These are phyloP conservation scores for Saturnia pavonia DNA, from an alignment of 2,888 invertebrate species.

Conservation along the genomic window DNA sequence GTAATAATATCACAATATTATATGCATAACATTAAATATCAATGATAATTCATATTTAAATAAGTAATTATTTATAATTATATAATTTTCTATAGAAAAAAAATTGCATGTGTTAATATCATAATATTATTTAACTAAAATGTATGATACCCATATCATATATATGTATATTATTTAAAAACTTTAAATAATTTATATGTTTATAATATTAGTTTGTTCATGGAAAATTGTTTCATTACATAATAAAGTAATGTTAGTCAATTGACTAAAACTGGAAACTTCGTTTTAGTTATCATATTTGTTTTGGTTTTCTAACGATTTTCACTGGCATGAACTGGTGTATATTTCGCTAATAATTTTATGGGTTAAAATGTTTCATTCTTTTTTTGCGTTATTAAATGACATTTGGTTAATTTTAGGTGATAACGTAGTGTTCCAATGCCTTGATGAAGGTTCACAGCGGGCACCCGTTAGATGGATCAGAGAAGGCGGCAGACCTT, in stretches of 20 bases:
- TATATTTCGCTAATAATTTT: conserved; percentile 4
- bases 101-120: background rate
- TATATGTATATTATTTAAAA: background rate
- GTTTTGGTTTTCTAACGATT: background rate
- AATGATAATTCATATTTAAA: background rate
- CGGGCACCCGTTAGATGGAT: conserved; percentile 90
- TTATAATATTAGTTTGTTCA: background rate
- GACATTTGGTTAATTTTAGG: conserved; percentile 75
- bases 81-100: background rate
- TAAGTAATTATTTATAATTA: background rate
- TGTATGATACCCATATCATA: background rate
- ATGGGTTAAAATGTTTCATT: too few relatives aligned
- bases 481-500: conserved; percentile 85
- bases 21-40: too few relatives aligned
- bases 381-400: background rate
- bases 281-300: too few relatives aligned
- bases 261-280: too few relatives aligned
- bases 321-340: background rate
- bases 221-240: background rate
- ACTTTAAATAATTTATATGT: background rate
- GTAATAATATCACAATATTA: too few relatives aligned
- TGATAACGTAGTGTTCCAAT: conserved; percentile 95
- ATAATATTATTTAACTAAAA: background rate
- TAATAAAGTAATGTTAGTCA: too few relatives aligned
- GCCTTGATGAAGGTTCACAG: conserved; percentile 93